Evolutionary conservation across 2,113 vertebrate species (phyloP), one percentile per base, ranked within the genome.

Genomic region (Rousettus leschenaultii): DNA sequence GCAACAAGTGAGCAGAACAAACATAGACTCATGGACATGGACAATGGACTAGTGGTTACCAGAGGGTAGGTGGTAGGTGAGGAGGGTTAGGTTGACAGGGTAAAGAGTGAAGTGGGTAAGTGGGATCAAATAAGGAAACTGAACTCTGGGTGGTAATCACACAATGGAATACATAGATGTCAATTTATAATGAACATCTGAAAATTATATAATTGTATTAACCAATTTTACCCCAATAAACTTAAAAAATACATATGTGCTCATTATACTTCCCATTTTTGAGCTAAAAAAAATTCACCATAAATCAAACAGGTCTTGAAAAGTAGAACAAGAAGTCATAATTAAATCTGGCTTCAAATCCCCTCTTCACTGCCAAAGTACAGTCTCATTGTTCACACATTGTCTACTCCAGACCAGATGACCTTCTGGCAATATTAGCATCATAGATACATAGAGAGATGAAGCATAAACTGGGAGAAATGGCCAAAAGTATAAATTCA

Each of bases 331-430:
- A 10, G 45, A 80, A 70, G 16, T 19, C 28, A 24, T 38, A 86
- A 15, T 3, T 15, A 61, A 18, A 21, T 68, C 63, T 94, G 24
- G 3, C 66, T 92, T 86, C 38, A 68, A 48, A n/a, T 74, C 57
- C 18, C 16, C 16, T 75, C 24, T 70, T 51, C 5, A 38, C 3
- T 8, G 48, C 3, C 24, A 28, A 3, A 7, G 4, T n/a, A 59
- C 3, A 57, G 22, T 38, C 0, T 24, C 3, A 7, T 3, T 57
- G 0, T 74, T 68, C 18, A 6, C 28, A 40, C 28, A 2, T 40
- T 61, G 0, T 35, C 26, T 80, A 26, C 3, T 48, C 15, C 13
- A 45, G 8, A 38, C 28, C 13, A 45, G 28, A 55, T 6, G 26
- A 77, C 4, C 19, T 21, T 92, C 66, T 55, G 51, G 35, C 51